Evolutionary conservation across 1,140 invertebrate species (phyloP), one percentile per base, ranked within the genome.

Genomic region (Zaprionus taronus): DNA sequence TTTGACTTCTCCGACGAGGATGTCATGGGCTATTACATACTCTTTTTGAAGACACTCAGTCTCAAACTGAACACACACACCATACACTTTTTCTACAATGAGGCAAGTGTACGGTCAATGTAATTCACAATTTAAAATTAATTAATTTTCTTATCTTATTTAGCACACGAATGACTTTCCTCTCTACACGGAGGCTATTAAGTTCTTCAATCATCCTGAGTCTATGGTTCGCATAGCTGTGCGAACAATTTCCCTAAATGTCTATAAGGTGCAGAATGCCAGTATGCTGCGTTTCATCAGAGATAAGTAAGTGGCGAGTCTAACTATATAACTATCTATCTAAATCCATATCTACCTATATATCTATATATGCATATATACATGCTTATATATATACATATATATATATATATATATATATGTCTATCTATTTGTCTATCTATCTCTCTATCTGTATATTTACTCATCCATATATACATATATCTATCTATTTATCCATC

Each of bases 1-100:
- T 99, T 99, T 95, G 99, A 99, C 93, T 99, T 99, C 91, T 98
- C 98, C 15, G 99, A 99, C 94, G 99, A 99, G 94, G 99, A 99
- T 95, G 98, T 99, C 3, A 99, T 99, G 98, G 99, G 99, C 5
- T 99, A 99, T 93, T 99, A 99, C 93, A 99, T 99, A 92, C 99
- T 99, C 55, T 99, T 99, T 93, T 93, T 99, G 65, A 99, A 99
- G 93, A 99, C 99, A 0, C 94, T 99, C 17, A 99, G 99, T 79
- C 94, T 99, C 44, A 99, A 99, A 94, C 93, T 99, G n/a, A 99
- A 99, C 94, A 96, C 96, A 75, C 98, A 99, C 93, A 99, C 99
- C 3, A 99, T 99, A 91, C 98, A 99, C 93, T 99, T 99, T 93
- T 99, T 99, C 93, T 99, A 99, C 93, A 99, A 99, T 95, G 99